Evolutionary conservation across 2,113 vertebrate genomes (phyloP).

Genomic region (Nicator chloris): DNA sequence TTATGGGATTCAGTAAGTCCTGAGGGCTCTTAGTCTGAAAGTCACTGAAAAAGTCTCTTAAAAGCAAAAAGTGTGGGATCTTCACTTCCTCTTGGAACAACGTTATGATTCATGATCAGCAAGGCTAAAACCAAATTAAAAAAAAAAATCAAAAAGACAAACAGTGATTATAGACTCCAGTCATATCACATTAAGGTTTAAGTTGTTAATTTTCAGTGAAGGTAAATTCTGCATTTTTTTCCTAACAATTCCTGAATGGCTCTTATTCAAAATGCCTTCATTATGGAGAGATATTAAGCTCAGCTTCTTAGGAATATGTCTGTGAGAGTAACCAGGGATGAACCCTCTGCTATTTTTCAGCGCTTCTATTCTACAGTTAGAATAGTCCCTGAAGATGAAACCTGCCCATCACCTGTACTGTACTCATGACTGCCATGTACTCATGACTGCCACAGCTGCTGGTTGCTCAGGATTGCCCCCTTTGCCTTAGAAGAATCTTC

Average conservation of each 20-base stretch:
- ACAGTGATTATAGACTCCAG: not conserved
- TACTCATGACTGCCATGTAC: fast-evolving
- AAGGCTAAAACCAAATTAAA: not conserved
- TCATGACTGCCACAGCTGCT: fast-evolving
- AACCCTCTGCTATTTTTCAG: not conserved
- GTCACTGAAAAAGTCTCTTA: not conserved
- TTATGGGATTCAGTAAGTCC: slow-evolving; percentile 10
- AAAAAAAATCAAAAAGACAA: not conserved
- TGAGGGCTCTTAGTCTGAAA: not conserved
- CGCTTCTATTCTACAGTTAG: not conserved
- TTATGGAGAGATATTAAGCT: not conserved
- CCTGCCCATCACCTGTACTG: not conserved
- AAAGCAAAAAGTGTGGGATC: not conserved
- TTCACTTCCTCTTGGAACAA: not conserved
- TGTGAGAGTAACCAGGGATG: not conserved
- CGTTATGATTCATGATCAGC: not conserved
- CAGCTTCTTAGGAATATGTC: not conserved
- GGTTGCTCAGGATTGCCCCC: not conserved
- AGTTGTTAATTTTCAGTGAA: not conserved
- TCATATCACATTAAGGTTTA: not conserved
- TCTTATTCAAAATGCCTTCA: not conserved
- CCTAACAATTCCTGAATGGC: not conserved
- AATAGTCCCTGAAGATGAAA: not conserved
- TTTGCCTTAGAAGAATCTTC: not conserved
- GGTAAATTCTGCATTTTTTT: not conserved